These are phyloP conservation scores for Acestrorhynchus altus DNA, from an alignment of 2,797 vertebrate species.

Conservation along the genomic window DNA sequence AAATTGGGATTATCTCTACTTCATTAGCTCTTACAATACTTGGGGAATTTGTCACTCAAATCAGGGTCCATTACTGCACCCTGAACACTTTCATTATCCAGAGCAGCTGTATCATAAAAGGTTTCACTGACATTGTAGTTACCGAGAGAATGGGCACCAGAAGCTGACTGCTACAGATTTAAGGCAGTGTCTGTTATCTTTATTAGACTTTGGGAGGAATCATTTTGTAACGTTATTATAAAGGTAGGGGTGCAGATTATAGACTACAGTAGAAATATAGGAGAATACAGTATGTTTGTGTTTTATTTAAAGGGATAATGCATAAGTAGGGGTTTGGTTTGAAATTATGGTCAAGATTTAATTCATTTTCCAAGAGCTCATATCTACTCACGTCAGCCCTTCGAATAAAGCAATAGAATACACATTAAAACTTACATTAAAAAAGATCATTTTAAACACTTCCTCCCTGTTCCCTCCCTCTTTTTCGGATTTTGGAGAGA, in stretches of 20 bases:
- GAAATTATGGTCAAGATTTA: too few species aligned
- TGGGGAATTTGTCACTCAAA: slow-evolving; percentile 70
- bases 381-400: too few species aligned
- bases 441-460: too few species aligned
- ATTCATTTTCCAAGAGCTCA: too few species aligned
- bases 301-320: too few species aligned
- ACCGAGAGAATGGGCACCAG: not conserved
- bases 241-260: not conserved
- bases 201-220: not conserved
- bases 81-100: slow-evolving; percentile 43
- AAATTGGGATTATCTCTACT: slow-evolving; percentile 70
- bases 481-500: too few species aligned
- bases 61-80: slow-evolving; percentile 66
- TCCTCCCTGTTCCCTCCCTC: too few species aligned
- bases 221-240: not conserved
- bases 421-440: too few species aligned
- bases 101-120: slow-evolving; percentile 37
- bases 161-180: not conserved
- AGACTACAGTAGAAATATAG: too few species aligned
- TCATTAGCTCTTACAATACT: slow-evolving; percentile 71
- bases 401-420: too few species aligned
- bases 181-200: not conserved
- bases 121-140: slow-evolving; percentile 40
- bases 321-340: too few species aligned
- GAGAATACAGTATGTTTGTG: too few species aligned